Evolutionary conservation across 2,888 invertebrate genomes (phyloP).

Genomic region (Drosophila anomelani): DNA sequence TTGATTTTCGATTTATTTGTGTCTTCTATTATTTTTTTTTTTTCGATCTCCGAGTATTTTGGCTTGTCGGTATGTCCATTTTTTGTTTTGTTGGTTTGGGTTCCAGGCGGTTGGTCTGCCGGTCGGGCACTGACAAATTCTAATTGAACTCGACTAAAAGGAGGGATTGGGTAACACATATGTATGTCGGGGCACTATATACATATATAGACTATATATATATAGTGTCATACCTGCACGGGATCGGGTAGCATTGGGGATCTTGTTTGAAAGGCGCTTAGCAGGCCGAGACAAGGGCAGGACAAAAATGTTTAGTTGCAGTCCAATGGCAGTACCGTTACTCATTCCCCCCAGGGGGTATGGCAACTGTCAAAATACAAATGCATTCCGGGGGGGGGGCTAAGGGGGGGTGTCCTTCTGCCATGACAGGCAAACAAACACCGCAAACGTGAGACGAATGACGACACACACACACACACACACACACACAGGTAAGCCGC

Average conservation of each 20-base stretch:
- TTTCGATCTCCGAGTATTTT: slow-evolving; percentile 9
- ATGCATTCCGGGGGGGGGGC: slow-evolving; percentile 30
- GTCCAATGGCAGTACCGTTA: slow-evolving; percentile 21
- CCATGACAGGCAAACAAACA: slow-evolving; percentile 27
- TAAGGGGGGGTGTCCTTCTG: background rate
- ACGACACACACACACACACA: slow-evolving; percentile 42
- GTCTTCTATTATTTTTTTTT: background rate
- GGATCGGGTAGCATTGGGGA: slow-evolving; percentile 1
- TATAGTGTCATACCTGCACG: background rate
- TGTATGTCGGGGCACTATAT: background rate
- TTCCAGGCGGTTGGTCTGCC: background rate
- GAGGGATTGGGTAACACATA: slow-evolving; percentile 21
- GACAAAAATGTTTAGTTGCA: slow-evolving; percentile 53
- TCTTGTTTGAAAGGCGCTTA: slow-evolving; percentile 36
- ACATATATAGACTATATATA: background rate
- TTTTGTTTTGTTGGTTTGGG: background rate
- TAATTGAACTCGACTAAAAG: slow-evolving; percentile 31
- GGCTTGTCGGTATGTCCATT: slow-evolving; percentile 4
- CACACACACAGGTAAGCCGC: slow-evolving; percentile 62
- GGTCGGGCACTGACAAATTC: slow-evolving; percentile 32
- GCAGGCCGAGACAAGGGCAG: slow-evolving; percentile 42
- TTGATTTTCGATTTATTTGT: slow-evolving; percentile 30
- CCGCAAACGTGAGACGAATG: slow-evolving; percentile 45
- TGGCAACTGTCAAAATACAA: slow-evolving; percentile 48
- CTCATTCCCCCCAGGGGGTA: background rate